These are phyloP conservation scores for Zaprionus vittiger DNA, from an alignment of 1,140 invertebrate species.

Conservation along the genomic window DNA sequence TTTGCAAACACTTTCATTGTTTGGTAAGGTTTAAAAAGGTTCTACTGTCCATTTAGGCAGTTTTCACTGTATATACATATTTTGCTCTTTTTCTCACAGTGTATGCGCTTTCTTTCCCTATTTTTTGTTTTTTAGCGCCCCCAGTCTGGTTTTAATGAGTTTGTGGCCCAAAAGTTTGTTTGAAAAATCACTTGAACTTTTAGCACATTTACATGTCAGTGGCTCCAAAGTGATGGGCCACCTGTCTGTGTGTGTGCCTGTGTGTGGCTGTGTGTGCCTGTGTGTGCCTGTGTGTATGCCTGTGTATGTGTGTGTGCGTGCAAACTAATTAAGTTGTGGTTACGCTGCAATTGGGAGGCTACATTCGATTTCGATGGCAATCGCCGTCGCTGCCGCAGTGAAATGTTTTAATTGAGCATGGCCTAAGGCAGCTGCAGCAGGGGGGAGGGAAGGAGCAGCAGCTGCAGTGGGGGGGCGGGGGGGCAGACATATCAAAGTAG, in stretches of 20 bases:
- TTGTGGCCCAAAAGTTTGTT: conserved; percentile 54
- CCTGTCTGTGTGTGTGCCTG: conserved; percentile 53
- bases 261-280: conserved; percentile 8
- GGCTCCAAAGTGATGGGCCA: conserved; percentile 68
- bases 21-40: too few species aligned
- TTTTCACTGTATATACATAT: not conserved
- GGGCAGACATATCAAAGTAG: conserved; percentile 59
- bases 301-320: conserved; percentile 28
- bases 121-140: conserved; percentile 16
- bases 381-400: conserved; percentile 36
- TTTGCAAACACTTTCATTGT: too few species aligned
- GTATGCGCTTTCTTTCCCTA: conserved; percentile 13
- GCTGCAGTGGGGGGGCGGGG: not conserved
- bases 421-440: conserved; percentile 22
- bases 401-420: conserved; percentile 76
- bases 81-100: not conserved
- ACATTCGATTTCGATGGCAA: conserved; percentile 59
- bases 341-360: conserved; percentile 42
- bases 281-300: conserved; percentile 8
- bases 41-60: not conserved
- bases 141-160: conserved; percentile 44
- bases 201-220: conserved; percentile 82
- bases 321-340: conserved; percentile 5
- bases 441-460: not conserved
- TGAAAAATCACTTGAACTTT: conserved; percentile 73